These are phyloP conservation scores for Struthio camelus DNA, from an alignment of 2,113 vertebrate genomes.

Conservation along the genomic window DNA sequence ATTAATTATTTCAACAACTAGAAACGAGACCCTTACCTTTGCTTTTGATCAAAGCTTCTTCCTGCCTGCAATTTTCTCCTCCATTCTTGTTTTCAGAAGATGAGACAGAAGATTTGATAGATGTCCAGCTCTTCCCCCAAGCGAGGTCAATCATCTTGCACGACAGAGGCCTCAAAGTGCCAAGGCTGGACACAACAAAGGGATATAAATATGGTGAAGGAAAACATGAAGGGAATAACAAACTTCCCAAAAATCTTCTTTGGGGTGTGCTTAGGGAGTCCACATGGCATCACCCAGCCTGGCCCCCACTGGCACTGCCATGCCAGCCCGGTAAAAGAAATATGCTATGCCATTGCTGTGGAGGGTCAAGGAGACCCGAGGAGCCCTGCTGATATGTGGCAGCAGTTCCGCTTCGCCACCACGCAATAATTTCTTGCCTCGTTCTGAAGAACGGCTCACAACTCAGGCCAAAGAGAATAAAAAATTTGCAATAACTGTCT, in stretches of 20 bases:
- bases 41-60: neutral
- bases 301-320: neutral
- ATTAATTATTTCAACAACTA: neutral
- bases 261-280: no score
- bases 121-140: neutral
- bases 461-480: neutral
- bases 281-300: neutral
- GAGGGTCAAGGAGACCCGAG: neutral
- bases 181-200: neutral
- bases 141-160: neutral
- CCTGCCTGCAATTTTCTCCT: neutral
- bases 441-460: rapidly evolving
- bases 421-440: rapidly evolving
- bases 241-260: neutral
- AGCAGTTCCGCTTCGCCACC: neutral
- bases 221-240: rapidly evolving
- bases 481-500: neutral
- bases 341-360: rapidly evolving
- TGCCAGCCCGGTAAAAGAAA: neutral
- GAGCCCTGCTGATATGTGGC: rapidly evolving
- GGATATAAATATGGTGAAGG: neutral
- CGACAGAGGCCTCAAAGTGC: rapidly evolving
- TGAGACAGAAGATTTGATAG: neutral
- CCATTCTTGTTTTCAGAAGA: neutral
- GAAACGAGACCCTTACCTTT: neutral